phyloP scores from a whole-genome alignment of 2,888 invertebrate species.

The Congeria kusceri region DNA sequence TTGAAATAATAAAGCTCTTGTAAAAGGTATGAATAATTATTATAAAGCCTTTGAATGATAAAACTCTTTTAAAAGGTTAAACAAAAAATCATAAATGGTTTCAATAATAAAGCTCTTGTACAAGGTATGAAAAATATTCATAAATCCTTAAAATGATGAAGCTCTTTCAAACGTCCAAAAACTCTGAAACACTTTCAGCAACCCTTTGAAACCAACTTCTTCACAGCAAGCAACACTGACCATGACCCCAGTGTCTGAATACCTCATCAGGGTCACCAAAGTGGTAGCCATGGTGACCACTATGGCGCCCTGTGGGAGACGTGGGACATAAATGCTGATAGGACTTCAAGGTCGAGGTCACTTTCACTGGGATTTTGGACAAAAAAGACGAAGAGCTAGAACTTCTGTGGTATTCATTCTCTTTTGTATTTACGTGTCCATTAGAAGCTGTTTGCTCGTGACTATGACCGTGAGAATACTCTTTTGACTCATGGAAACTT shows the following conservation, averaged over 20 bases:
- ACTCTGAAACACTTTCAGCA: no score
- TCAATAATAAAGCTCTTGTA: no score
- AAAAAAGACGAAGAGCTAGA: slow-evolving; percentile 29
- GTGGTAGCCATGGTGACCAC: slow-evolving; percentile 38
- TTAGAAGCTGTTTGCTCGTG: not conserved
- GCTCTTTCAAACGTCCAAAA: no score
- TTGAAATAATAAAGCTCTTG: no score
- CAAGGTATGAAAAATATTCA: no score
- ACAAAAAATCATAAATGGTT: no score
- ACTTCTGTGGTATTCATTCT: slow-evolving; percentile 18
- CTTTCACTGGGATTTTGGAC: slow-evolving; percentile 61
- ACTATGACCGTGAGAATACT: slow-evolving; percentile 16
- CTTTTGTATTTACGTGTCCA: not conserved
- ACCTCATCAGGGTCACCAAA: slow-evolving; percentile 55
- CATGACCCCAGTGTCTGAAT: slow-evolving; percentile 34
- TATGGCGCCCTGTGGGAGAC: slow-evolving; percentile 35
- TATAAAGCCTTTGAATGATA: no score
- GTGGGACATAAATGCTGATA: slow-evolving; percentile 51
- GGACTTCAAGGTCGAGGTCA: slow-evolving; percentile 54
- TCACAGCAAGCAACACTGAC: slow-evolving; percentile 51
- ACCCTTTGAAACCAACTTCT: no score
- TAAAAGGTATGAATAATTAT: no score
- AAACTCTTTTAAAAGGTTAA: no score
- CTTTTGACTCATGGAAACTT: slow-evolving; percentile 43
- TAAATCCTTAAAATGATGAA: no score